These are phyloP conservation scores for Coregonus sp. DNA, from an alignment of 2,797 vertebrate species.

Conservation along the genomic window DNA sequence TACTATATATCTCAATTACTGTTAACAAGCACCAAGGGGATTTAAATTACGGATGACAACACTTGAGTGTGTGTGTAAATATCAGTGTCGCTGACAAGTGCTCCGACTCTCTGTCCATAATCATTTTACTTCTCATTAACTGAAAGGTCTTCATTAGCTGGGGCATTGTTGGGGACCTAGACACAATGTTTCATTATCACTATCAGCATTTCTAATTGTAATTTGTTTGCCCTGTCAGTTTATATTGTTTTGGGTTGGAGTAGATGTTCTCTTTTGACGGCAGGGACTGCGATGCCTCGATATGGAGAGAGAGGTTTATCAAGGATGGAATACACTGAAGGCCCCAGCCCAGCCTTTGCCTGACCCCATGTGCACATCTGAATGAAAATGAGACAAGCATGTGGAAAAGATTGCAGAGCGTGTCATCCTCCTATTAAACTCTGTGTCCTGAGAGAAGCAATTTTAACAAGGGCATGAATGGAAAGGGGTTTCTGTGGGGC, in stretches of 20 bases:
- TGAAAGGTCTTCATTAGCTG: slow-evolving; percentile 70
- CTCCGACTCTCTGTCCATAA: slow-evolving; percentile 52
- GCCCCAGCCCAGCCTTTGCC: slow-evolving; percentile 30
- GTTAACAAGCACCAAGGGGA: slow-evolving; percentile 61
- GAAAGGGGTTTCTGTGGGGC: slow-evolving; percentile 45
- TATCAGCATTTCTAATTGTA: slow-evolving; percentile 67
- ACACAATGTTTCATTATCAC: slow-evolving; percentile 70
- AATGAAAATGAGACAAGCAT: slow-evolving; percentile 55
- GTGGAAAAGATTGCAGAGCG: slow-evolving; percentile 57
- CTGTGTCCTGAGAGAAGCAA: slow-evolving; percentile 34
- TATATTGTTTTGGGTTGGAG: slow-evolving; percentile 53
- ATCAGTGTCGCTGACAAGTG: slow-evolving; percentile 47
- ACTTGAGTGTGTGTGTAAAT: slow-evolving; percentile 37
- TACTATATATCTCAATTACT: slow-evolving; percentile 61
- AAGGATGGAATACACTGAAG: slow-evolving; percentile 45
- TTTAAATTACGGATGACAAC: slow-evolving; percentile 54
- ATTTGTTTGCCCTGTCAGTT: slow-evolving; percentile 72
- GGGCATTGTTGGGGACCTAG: slow-evolving; percentile 49
- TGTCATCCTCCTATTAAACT: slow-evolving; percentile 43
- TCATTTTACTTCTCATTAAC: slow-evolving; percentile 67
- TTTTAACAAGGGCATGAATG: slow-evolving; percentile 51
- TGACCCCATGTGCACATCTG: slow-evolving; percentile 51
- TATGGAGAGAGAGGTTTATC: slow-evolving; percentile 34
- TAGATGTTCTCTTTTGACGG: slow-evolving; percentile 30
- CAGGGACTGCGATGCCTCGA: slow-evolving; percentile 50